Evolutionary conservation across 2,888 invertebrate species (phyloP), one percentile per base, ranked within the genome.

Genomic region (Romanomermis culicivorax): DNA sequence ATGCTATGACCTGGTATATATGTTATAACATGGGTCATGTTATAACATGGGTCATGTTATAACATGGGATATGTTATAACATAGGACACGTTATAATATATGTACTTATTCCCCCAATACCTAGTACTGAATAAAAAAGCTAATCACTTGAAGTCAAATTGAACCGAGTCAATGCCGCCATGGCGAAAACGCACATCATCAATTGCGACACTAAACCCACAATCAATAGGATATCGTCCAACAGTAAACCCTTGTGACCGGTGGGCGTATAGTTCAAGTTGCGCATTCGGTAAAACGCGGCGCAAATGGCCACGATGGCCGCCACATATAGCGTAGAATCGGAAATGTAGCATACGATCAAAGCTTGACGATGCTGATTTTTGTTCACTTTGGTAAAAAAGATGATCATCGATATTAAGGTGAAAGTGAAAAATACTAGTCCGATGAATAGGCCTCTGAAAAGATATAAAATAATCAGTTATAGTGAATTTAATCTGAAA

Each of bases 321-420:
- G 20, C 53, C 2, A 7, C 3, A 24, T 51, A 53, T 4, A 53
- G 24, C 4, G 27, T 24, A 11, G 50, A 4, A 50, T 53, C 47
- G 11, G 53, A 11, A 4, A 26, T 4, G 24, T 53, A 50, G 4
- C 50, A 53, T 7, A 53, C 53, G 20, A 11, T n/a, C 36, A 53
- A 26, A 20, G 53, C 53, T n/a, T 51, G 48, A 68, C 85, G 77
- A n/a, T n/a, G n/a, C 67, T 83, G 79, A 58, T 80, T 78, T 3
- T 82, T 82, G 70, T 83, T 83, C 62, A 88, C 83, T 65, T 91
- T 78, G 61, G 91, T 88, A 76, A 89, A 89, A 81, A 89, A 91
- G 61, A 89, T 78, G 65, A 91, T 87, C 70, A 91, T 77, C 72
- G 86, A 86, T 71, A 88, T 88, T 63, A 88, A 77, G 26, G 87